Evolutionary conservation across 2,888 invertebrate genomes (phyloP).

Genomic region (Atherix ibis): DNA sequence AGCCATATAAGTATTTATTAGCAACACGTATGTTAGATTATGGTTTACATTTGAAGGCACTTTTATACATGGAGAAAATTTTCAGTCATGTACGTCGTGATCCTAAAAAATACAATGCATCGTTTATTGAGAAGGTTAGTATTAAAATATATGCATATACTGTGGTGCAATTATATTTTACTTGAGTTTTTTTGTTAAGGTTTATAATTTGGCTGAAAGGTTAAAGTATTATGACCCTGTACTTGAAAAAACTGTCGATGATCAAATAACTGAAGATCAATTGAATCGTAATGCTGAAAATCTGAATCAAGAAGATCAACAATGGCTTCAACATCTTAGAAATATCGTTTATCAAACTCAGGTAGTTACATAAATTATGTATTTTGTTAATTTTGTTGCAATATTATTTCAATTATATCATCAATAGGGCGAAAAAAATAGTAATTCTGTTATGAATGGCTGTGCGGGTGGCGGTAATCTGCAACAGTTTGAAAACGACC

Average conservation of each 20-base stretch:
- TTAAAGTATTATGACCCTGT: conserved; percentile 55
- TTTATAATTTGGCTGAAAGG: conserved; percentile 39
- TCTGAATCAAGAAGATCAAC: conserved; percentile 23
- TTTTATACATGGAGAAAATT: conserved; percentile 71
- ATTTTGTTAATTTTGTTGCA: background rate
- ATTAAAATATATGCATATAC: conserved; percentile 1
- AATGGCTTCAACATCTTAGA: conserved; percentile 29
- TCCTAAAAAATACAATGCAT: conserved; percentile 36
- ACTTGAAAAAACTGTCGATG: conserved; percentile 24
- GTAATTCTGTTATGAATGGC: too few relatives aligned
- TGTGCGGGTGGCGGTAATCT: too few relatives aligned
- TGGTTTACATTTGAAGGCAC: conserved; percentile 63
- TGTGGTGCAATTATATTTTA: background rate
- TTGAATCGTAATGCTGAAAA: conserved; percentile 19
- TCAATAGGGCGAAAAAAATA: too few relatives aligned
- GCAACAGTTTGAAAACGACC: too few relatives aligned
- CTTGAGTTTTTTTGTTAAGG: conserved; percentile 15
- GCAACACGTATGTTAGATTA: conserved; percentile 61
- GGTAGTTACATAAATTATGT: background rate
- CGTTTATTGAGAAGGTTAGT: conserved; percentile 37
- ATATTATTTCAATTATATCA: too few relatives aligned
- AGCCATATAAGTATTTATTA: conserved; percentile 74
- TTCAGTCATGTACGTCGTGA: conserved; percentile 47
- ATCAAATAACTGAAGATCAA: conserved; percentile 22
- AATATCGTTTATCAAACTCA: conserved; percentile 12